Evolutionary conservation across 2,888 invertebrate genomes (phyloP).

Genomic region (Scaptomyza parva): DNA sequence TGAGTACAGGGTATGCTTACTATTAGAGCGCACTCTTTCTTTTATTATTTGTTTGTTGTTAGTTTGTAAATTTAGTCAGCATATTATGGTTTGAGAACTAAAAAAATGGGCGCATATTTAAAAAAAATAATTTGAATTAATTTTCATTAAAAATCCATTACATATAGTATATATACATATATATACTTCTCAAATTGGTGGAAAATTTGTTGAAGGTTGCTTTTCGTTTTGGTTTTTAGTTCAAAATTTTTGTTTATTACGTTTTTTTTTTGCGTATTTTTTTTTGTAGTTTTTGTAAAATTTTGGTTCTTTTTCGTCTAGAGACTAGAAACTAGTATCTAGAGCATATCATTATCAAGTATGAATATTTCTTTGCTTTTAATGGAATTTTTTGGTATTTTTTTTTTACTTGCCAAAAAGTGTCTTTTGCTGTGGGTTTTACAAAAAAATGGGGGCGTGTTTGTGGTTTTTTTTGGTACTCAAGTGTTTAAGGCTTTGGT

Average conservation of each 20-base stretch:
- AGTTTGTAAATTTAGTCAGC: slow-evolving; percentile 74
- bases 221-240: slow-evolving; percentile 26
- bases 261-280: slow-evolving; percentile 7
- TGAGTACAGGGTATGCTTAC: not conserved
- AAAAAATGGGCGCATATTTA: slow-evolving; percentile 58
- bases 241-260: slow-evolving; percentile 14
- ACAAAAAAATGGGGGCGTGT: slow-evolving; percentile 58
- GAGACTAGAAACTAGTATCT: slow-evolving; percentile 57
- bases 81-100: slow-evolving; percentile 54
- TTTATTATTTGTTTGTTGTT: slow-evolving; percentile 15
- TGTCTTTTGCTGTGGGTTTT: slow-evolving; percentile 34
- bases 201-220: slow-evolving; percentile 61
- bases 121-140: too few species aligned
- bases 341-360: slow-evolving; percentile 48
- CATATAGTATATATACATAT: too few species aligned
- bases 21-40: slow-evolving; percentile 1
- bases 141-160: slow-evolving; percentile 2
- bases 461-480: slow-evolving; percentile 25
- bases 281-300: slow-evolving; percentile 60
- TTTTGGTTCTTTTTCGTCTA: slow-evolving; percentile 76
- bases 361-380: slow-evolving; percentile 26
- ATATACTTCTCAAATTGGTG: slow-evolving; percentile 64
- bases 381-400: slow-evolving; percentile 17
- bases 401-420: slow-evolving; percentile 26
- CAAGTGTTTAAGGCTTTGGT: slow-evolving; percentile 56